Evolutionary conservation across 30 jellyfish, hydroid and myxozoan genomes (phyloP), one percentile per base, ranked within the genome.

Genomic region (Sanderia malayensis): DNA sequence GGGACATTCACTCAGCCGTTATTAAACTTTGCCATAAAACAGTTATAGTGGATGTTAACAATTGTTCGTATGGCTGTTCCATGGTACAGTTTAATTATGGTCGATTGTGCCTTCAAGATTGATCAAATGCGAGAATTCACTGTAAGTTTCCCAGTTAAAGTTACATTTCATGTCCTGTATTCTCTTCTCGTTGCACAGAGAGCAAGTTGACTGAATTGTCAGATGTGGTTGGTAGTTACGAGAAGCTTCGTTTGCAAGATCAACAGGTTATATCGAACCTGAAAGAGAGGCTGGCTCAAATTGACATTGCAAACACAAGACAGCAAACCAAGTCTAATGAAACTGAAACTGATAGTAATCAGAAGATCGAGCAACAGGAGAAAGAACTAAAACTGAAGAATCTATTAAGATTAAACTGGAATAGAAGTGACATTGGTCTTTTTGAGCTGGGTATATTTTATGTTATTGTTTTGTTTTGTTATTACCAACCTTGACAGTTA

Each of bases 201-300:
- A 49, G 80, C 2, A 70, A 80, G 24, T 79, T 89, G 13, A 45
- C 95, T 31, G 96, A 92, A 11, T 53, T 92, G 11, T 83, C 98
- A 13, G 94, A 71, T 18, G 53, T 71, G 15, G 89, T 92, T 23
- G 95, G 98, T 15, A 84, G 74, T 25, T 92, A 92, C 64, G 98
- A 92, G 58, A 66, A 73, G 31, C 47, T 67, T 67, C 82, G 89
- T 19, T 78, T 30, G 17, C 83, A 85, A 59, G 98, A 92, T 74
- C 96, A 78, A 52, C 62, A 29, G 26, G 87, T 76, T 2, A 92
- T 84, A n/a, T 71, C 64, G 17, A 80, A 80, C 33, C 77, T 92
- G 58, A 82, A 77, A 52, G 95, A 92, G 53, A 73, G 73, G 46
- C 37, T 92, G 67, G 82, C 91, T 15, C 84, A 32, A 26, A 26